Conservation (phyloP, 2,888 invertebrate species). For the Meteorus cinctellus region DNA sequence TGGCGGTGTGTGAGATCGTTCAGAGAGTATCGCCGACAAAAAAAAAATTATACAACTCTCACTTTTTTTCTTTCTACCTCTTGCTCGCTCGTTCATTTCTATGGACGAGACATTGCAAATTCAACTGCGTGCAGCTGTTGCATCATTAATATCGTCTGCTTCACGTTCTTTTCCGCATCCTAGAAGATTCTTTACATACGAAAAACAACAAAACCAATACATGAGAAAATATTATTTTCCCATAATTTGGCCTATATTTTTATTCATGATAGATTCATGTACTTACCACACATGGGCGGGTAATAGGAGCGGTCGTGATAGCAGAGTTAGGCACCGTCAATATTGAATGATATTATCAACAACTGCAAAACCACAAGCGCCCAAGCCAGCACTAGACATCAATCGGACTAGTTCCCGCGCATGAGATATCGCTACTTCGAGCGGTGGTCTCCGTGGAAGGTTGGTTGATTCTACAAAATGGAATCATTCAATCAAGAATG, state of each 20-base stretch:
- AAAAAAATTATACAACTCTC: constrained; percentile 35
- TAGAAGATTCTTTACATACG: constrained; percentile 60
- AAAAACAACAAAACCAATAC: neutral
- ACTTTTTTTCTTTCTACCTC: neutral
- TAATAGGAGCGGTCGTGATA: constrained; percentile 69
- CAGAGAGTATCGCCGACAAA: constrained; percentile 58
- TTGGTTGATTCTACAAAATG: constrained; percentile 87
- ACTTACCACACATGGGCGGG: constrained; percentile 71
- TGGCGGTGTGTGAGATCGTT: constrained; percentile 64
- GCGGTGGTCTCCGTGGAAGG: constrained; percentile 91
- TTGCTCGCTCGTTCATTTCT: neutral
- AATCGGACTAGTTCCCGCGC: constrained; percentile 90
- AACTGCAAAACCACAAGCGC: constrained; percentile 96
- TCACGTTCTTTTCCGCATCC: constrained; percentile 68
- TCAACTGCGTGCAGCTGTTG: constrained; percentile 62
- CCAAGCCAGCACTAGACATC: constrained; percentile 92
- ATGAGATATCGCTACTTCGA: constrained; percentile 94
- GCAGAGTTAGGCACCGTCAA: constrained; percentile 75
- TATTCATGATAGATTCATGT: constrained; percentile 8
- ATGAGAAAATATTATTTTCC: constrained; percentile 1
- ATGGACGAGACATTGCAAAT: constrained; percentile 54
- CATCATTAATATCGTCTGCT: constrained; percentile 66
- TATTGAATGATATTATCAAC: constrained; percentile 87
- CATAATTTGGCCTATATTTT: neutral
- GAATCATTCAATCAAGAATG: neutral